Conservation (phyloP, 2,113 vertebrate species). For the Hylia prasina region DNA sequence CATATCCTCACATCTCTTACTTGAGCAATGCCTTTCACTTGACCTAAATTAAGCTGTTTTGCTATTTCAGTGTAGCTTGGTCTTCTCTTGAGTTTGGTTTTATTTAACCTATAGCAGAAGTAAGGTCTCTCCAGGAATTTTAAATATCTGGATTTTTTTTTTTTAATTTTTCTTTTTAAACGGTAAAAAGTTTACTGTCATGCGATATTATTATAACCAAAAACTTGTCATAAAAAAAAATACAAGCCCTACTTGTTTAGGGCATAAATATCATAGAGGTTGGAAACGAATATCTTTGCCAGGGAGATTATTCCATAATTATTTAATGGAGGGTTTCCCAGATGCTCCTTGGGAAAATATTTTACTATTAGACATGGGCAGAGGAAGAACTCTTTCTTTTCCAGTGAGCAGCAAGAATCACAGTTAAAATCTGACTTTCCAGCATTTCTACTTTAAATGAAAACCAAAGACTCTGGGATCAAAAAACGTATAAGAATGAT, state of each 20-base stretch:
- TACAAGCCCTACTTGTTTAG: background rate
- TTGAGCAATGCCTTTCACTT: background rate
- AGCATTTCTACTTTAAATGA: background rate
- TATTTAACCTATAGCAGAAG: background rate
- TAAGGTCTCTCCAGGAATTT: background rate
- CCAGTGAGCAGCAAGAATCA: background rate
- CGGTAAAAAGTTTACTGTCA: background rate
- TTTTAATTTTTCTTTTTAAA: background rate
- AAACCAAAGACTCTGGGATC: background rate
- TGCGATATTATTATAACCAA: background rate
- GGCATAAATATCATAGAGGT: background rate
- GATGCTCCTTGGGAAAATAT: background rate
- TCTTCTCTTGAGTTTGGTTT: background rate
- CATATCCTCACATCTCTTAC: background rate
- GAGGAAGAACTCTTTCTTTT: background rate
- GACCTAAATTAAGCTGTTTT: background rate
- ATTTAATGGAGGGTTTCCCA: conserved; percentile 7
- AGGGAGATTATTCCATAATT: background rate
- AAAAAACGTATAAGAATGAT: background rate
- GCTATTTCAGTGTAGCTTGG: background rate
- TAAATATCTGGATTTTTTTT: background rate
- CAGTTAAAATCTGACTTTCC: background rate
- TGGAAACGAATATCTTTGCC: background rate
- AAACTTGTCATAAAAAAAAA: background rate
- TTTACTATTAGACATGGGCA: background rate